These are phyloP conservation scores for Mellivora capensis DNA, from an alignment of 2,113 vertebrate genomes.

Conservation along the genomic window DNA sequence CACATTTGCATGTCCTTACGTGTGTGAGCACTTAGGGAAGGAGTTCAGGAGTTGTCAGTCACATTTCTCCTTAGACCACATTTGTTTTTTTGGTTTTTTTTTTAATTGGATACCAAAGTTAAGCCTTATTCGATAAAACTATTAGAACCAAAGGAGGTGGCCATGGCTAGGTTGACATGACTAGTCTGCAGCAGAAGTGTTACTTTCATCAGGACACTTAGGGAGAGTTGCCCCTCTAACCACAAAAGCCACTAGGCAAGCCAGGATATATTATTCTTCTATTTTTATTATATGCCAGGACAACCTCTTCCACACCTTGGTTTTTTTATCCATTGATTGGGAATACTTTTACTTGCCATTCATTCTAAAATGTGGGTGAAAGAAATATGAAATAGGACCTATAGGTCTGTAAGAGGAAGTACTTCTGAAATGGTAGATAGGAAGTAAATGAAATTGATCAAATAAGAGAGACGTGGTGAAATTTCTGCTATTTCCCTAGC, in stretches of 20 bases:
- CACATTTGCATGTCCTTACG: background rate
- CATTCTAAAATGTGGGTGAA: background rate
- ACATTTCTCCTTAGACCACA: slow-evolving; percentile 13
- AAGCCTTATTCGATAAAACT: background rate
- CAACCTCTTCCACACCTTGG: background rate
- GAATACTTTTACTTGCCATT: slow-evolving; percentile 13
- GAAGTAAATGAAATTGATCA: slow-evolving; percentile 8
- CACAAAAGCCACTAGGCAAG: background rate
- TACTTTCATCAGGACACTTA: background rate
- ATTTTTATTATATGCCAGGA: background rate
- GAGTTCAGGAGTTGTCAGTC: background rate
- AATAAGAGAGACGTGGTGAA: background rate
- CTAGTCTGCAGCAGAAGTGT: background rate
- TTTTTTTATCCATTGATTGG: background rate
- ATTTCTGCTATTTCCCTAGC: slow-evolving; percentile 26
- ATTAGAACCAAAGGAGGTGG: background rate
- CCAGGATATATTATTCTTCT: background rate
- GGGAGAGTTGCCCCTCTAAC: background rate
- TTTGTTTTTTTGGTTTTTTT: background rate
- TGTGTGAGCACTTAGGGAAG: background rate
- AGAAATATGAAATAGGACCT: background rate
- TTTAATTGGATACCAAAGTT: background rate
- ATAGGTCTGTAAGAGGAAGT: background rate
- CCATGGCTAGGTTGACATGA: background rate
- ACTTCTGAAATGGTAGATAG: background rate